Conservation (phyloP, 2,113 vertebrate genomes). For the Mus spicilegus region DNA sequence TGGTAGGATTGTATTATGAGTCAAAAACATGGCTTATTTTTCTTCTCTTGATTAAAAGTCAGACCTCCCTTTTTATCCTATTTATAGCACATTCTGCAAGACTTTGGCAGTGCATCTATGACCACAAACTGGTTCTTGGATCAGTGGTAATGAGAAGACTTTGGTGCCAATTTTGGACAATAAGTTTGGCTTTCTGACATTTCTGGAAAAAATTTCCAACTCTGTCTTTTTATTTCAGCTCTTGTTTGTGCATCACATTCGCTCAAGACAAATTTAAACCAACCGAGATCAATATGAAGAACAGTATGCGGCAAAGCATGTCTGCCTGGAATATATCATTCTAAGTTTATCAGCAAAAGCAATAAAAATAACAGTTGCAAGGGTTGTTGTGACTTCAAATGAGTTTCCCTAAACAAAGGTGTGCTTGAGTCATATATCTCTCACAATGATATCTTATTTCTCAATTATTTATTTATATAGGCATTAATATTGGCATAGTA, state of each 20-base stretch:
- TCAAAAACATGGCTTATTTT: neutral
- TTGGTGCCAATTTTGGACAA: slow-evolving; percentile 53
- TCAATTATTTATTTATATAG: neutral
- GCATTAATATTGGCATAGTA: neutral
- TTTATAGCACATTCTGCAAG: neutral
- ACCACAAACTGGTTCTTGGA: slow-evolving; percentile 64
- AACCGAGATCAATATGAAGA: slow-evolving; percentile 55
- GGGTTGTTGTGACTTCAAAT: neutral
- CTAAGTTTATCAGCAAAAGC: neutral
- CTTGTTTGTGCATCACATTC: slow-evolving; percentile 49
- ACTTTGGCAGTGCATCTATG: slow-evolving; percentile 1
- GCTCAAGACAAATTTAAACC: slow-evolving; percentile 60
- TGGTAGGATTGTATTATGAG: neutral
- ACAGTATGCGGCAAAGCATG: slow-evolving; percentile 31
- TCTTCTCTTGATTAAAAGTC: slow-evolving; percentile 50
- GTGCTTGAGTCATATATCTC: neutral
- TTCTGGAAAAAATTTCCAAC: slow-evolving; percentile 48
- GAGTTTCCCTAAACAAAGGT: neutral
- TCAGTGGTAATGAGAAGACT: slow-evolving; percentile 55
- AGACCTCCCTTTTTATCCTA: neutral
- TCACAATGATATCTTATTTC: neutral
- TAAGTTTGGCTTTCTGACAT: slow-evolving; percentile 61
- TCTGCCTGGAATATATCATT: slow-evolving; percentile 35
- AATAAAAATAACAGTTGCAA: slow-evolving; percentile 18
- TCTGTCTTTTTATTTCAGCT: slow-evolving; percentile 63